Evolutionary conservation across 2,113 vertebrate genomes (phyloP).

Genomic region (Protobothrops flavoviridis): DNA sequence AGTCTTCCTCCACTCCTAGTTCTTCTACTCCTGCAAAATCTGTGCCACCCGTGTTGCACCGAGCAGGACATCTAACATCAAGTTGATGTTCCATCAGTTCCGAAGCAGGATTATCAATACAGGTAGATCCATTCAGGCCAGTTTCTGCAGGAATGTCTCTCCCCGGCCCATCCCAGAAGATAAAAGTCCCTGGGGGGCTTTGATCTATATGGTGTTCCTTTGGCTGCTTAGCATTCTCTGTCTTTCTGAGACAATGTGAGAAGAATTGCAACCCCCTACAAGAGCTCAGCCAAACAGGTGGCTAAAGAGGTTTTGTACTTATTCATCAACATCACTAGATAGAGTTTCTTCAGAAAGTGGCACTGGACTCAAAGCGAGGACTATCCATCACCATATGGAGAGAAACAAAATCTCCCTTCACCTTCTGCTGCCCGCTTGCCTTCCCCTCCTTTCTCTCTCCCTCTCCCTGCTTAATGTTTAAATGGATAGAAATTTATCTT

Average conservation of each 20-base stretch:
- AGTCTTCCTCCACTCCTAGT: no score
- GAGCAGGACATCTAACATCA: background rate
- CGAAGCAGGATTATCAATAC: background rate
- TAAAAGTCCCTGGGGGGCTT: background rate
- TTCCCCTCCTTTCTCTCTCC: slow-evolving; percentile 11
- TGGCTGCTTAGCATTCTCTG: background rate
- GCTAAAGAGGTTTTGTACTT: slow-evolving; percentile 52
- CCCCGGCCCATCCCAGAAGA: background rate
- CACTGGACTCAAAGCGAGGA: slow-evolving; percentile 48
- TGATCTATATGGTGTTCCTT: background rate
- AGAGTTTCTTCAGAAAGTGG: slow-evolving; percentile 44
- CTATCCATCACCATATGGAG: slow-evolving; percentile 47
- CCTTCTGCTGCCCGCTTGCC: slow-evolving; percentile 25
- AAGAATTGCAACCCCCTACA: accelerated
- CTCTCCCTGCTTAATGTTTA: slow-evolving; percentile 53
- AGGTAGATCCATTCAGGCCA: no score
- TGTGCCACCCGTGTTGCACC: background rate
- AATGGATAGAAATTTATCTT: slow-evolving; percentile 65
- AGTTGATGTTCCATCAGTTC: background rate
- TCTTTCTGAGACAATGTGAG: background rate
- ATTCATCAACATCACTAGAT: slow-evolving; percentile 57
- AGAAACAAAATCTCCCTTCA: slow-evolving; percentile 46
- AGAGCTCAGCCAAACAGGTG: slow-evolving; percentile 34
- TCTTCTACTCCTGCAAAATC: background rate
- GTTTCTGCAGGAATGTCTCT: background rate